Evolutionary conservation across 1,140 invertebrate genomes (phyloP), one percentile per base, ranked within the genome.

Genomic region (Theocolax elegans): DNA sequence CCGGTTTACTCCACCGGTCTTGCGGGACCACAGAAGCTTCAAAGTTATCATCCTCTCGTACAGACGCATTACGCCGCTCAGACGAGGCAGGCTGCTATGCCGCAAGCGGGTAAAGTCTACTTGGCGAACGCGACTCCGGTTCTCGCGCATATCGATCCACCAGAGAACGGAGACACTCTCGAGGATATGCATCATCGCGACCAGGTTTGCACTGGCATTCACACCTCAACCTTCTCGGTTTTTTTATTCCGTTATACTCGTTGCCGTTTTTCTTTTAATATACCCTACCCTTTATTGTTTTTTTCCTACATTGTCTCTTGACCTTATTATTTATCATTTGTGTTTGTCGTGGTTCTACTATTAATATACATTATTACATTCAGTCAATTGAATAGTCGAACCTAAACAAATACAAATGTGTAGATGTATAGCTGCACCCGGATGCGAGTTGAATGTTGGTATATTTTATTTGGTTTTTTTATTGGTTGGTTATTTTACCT

Each of bases 21-120:
- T 8, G 77, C 79, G 7, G 83, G 83, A 48, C 77, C 81, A 3
- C 79, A 83, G 15, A 83, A 80, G 59, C 59, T 82, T 38, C 4
- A 42, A 6, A 72, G 49, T 12, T 63, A 56, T 23, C 68, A 65
- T 58, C 68, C 75, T 15, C 42, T 69, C 9, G 46, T 76, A 54
- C 77, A 76, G 31, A 38, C 75, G 17, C 77, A 78, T 21, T 77
- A 71, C 62, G 23, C 71, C 1, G 48, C 56, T 3, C 56, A 71
- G 29, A 44, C 51, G 6, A 70, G 67, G 21, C 67, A 53, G 15
- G 12, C 17, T 12, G 60, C 31, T 12, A 48, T 67, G 54, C 65
- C 65, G 1, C 65, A 67, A n/a, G 27, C 25, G 2, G 65, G 65
- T 53, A 56, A 67, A 23, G 68, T 71, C 2, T 49, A 31, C 38